A percentile compares a stretch with the other conserved stretches of the same genome.
Evolutionary conservation across 2,888 invertebrate species (phyloP).

Genomic region (Herminia tarsipennalis): DNA sequence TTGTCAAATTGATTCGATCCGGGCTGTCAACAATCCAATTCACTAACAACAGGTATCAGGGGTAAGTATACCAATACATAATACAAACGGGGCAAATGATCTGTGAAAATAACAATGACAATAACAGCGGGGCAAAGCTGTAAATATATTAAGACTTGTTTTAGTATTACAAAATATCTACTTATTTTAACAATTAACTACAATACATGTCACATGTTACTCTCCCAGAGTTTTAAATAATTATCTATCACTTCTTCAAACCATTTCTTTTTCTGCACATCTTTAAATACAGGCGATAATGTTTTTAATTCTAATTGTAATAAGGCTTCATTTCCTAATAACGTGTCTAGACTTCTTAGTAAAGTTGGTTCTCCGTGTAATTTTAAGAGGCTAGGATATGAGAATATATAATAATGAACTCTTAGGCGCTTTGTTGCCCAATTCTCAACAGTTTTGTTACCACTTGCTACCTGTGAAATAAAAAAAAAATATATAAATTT

Average conservation of each 20-base stretch:
- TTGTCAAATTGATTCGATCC: too few relatives aligned
- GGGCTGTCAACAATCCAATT: too few relatives aligned
- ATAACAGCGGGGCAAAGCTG: conserved; percentile 13
- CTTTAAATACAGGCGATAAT: conserved; percentile 91
- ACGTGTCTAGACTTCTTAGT: conserved; percentile 88
- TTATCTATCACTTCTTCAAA: conserved; percentile 96
- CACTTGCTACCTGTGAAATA: conserved; percentile 87
- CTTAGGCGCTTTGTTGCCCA: conserved; percentile 91
- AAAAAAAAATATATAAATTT: background rate
- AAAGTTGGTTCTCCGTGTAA: conserved; percentile 92
- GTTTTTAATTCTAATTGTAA: conserved; percentile 93
- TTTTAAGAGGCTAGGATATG: conserved; percentile 92
- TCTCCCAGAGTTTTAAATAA: conserved; percentile 95
- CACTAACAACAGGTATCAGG: too few relatives aligned
- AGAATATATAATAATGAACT: conserved; percentile 92
- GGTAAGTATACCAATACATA: too few relatives aligned
- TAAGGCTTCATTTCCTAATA: conserved; percentile 93
- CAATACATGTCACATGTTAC: conserved; percentile 89
- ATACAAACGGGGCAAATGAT: too few relatives aligned
- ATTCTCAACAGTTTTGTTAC: conserved; percentile 90
- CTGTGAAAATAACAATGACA: background rate
- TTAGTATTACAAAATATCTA: conserved; percentile 32
- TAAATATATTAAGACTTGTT: conserved; percentile 15
- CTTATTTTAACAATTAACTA: conserved; percentile 34
- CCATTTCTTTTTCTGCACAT: conserved; percentile 91